A percentile compares a stretch with the other conserved stretches of the same genome.
These are phyloP conservation scores for Burhinus bistriatus DNA, from an alignment of 2,113 vertebrate species.

Conservation along the genomic window DNA sequence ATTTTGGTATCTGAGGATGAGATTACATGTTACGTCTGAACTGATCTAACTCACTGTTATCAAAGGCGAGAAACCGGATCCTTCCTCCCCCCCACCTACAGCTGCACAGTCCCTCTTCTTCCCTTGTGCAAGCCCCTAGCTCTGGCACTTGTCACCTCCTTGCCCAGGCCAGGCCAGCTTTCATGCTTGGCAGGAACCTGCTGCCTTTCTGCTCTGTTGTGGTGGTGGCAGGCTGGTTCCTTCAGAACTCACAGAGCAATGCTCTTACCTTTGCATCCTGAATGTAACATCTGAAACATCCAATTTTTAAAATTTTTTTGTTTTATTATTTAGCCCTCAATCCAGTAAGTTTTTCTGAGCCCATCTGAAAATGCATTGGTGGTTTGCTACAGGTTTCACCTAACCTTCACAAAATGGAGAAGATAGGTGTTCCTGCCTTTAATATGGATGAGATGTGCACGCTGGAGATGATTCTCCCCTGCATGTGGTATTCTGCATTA, in stretches of 20 bases:
- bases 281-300: not conserved
- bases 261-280: not conserved
- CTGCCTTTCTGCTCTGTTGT: not conserved
- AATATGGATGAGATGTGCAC: not conserved
- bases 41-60: not conserved
- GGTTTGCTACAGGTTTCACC: not conserved
- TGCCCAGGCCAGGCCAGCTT: not conserved
- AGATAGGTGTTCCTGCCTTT: not conserved
- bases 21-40: not conserved
- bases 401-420: not conserved
- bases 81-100: not conserved
- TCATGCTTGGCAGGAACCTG: not conserved
- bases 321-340: not conserved
- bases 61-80: not conserved
- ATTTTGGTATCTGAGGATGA: not conserved
- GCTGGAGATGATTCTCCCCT: not conserved
- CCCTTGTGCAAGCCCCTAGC: not conserved
- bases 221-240: not conserved
- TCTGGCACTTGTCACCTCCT: not conserved
- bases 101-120: not conserved
- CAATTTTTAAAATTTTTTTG: not conserved
- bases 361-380: not conserved
- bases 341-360: not conserved
- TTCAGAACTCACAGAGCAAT: not conserved
- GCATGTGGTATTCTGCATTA: too few relatives aligned